phyloP scores from a whole-genome alignment of 2,113 vertebrate genomes.

The Megaptera novaeangliae region DNA sequence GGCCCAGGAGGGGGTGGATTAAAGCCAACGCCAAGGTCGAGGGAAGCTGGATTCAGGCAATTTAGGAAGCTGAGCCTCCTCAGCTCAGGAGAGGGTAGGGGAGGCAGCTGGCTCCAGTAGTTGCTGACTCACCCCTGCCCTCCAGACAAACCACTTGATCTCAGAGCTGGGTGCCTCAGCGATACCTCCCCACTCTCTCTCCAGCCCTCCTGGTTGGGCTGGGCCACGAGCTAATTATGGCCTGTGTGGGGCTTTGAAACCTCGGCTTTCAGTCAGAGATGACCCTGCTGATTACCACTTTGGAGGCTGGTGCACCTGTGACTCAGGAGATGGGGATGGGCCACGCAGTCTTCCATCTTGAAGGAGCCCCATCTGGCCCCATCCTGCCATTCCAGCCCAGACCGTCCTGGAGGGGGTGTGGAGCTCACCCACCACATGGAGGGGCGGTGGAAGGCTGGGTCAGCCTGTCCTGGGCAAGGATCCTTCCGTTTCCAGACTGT shows the following conservation, averaged over 20 bases:
- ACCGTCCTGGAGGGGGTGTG: neutral
- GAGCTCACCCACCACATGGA: neutral
- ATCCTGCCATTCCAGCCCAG: neutral
- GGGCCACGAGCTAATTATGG: slow-evolving; percentile 62
- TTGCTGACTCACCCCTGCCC: slow-evolving; percentile 63
- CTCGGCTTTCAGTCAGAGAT: slow-evolving; percentile 40
- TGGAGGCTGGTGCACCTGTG: neutral
- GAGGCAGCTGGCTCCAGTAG: neutral
- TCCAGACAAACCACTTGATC: slow-evolving; percentile 9
- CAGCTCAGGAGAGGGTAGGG: neutral
- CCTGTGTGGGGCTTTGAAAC: slow-evolving; percentile 48
- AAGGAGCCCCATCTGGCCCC: neutral
- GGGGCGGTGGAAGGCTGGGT: neutral
- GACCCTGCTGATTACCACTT: slow-evolving; percentile 31
- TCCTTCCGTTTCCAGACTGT: neutral
- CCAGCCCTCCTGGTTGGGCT: slow-evolving; percentile 42
- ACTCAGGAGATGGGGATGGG: neutral
- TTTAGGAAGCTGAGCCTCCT: neutral
- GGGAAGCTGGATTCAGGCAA: neutral
- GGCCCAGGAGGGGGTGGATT: neutral
- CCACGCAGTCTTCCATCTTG: neutral
- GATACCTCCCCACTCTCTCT: neutral
- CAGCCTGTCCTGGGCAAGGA: neutral
- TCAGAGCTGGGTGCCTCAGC: neutral
- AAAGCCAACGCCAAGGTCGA: neutral